phyloP scores from a whole-genome alignment of 2,797 vertebrate species.

The Florisuga fusca region DNA sequence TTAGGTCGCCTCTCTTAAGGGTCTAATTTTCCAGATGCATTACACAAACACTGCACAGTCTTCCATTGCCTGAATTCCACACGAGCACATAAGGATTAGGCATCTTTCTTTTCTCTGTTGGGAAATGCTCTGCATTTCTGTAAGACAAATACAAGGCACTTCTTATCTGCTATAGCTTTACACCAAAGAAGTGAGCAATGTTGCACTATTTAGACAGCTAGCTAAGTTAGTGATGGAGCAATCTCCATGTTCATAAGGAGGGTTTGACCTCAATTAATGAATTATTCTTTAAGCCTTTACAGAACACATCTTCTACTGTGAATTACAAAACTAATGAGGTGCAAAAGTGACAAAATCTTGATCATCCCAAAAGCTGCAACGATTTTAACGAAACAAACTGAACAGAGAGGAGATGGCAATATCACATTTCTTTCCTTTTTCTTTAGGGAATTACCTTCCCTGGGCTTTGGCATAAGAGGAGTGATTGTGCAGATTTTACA shows the following conservation, averaged over 20 bases:
- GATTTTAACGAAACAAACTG: constrained; percentile 23
- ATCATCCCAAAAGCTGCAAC: constrained; percentile 11
- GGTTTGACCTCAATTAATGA: constrained; percentile 41
- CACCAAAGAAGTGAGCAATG: not conserved
- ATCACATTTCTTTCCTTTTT: not conserved
- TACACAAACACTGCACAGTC: not conserved
- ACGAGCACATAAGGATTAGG: not conserved
- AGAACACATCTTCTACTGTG: not conserved
- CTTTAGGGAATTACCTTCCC: not conserved
- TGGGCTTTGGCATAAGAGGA: not conserved
- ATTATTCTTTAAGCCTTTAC: constrained; percentile 17
- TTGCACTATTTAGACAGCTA: not conserved
- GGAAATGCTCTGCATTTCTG: not conserved
- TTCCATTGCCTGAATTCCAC: not conserved
- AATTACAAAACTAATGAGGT: constrained; percentile 49
- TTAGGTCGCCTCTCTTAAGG: not conserved
- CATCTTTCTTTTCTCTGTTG: not conserved
- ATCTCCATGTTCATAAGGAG: not conserved
- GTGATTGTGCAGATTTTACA: not conserved
- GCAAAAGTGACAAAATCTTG: constrained; percentile 49
- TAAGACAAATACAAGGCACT: not conserved
- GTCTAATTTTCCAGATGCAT: not conserved
- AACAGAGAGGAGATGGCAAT: not conserved
- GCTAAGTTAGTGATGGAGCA: not conserved
- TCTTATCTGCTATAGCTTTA: not conserved